Base-by-base conservation (phyloP, 2,888 invertebrate genomes). In the Stratiomys singularior region DNA sequence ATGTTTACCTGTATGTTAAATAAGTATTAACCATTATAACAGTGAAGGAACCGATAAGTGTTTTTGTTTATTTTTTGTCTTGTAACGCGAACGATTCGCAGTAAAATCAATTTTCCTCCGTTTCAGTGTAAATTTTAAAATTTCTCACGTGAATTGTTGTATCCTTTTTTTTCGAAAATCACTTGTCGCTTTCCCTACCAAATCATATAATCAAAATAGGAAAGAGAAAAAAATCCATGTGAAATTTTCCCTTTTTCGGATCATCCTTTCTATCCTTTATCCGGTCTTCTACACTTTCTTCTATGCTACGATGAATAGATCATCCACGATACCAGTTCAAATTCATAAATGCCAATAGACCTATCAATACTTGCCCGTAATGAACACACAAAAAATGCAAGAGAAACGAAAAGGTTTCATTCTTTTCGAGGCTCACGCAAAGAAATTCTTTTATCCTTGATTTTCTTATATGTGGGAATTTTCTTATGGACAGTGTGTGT, bases 261-360 rank as follows among this genome's bases (percentile, higher is more conserved):
- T 74, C 58, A 74, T 74, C 74, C 74, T 27, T 74, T 74, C 30
- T 74, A 74, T 74, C 58, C 74, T 58, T 74, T 74, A 74, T 74
- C 60, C 74, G 74, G 74, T 13, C 71, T 72, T 27, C 28, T 72
- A 72, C 71, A 72, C 56, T 18, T 72, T 52, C 71, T 4, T 47
- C 15, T 15, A 3, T 66, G 58, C 58, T 13, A 23, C 52, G 2
- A 60, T 23, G 4, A n/a, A 30, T 25, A 72, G 71, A 72, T 60
- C 74, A 23, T 21, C 18, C 28, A 30, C 37, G 74, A 37, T 60
- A 74, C 37, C 74, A 58, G n/a, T n/a, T n/a, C n/a, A n/a, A n/a
- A n/a, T n/a, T n/a, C n/a, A 74, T 72, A 72, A 58, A 72, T 72
- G 72, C 72, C 72, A 72, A 72, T 74, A 74, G 58, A 58, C 44